Evolutionary conservation across 2,888 invertebrate species (phyloP), one percentile per base, ranked within the genome.

Genomic region (Lomographa bimaculata): DNA sequence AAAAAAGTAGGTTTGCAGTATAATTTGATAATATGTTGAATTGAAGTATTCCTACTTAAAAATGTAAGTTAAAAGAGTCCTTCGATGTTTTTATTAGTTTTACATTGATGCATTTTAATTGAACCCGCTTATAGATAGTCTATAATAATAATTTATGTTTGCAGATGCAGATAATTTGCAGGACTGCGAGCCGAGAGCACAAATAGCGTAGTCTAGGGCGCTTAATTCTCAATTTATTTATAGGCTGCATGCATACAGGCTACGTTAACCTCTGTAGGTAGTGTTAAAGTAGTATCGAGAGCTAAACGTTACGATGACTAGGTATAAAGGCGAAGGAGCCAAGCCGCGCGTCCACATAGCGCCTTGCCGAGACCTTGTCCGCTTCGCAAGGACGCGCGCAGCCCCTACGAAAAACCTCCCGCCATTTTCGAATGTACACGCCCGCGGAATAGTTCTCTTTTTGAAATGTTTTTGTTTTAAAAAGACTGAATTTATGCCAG

Each of bases 331-430:
- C 83, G 69, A 64, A 73, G 80, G 79, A 78, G 56, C 59, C 55
- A 58, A 59, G 68, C 46, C 74, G 77, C 75, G 73, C 70, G 61
- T 70, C 71, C 83, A 81, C 70, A 81, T 65, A 78, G 66, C 77
- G 79, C 72, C 65, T 76, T 66, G 68, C 60, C 59, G 68, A 86
- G 81, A 82, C 86, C 87, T 87, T 87, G 86, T 71, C 64, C 71
- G 65, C 80, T 59, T 65, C 80, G 79, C 87, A 87, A 89, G 87
- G 87, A 87, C 86, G 71, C 63, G 60, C 52, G 51, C 80, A 78
- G 81, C 85, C 81, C 82, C 79, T 73, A 68, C 68, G 70, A 72
- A 75, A 78, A 72, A 58, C 65, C 57, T 55, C 76, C 78, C 71
- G 76, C 78, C 86, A 87, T 84, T 83, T 78, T 71, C 70, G 54